Percentiles rank a stretch among this genome's conserved stretches.
Evolutionary conservation across 2,113 vertebrate genomes (phyloP).

Genomic region (Trogon surrucura): DNA sequence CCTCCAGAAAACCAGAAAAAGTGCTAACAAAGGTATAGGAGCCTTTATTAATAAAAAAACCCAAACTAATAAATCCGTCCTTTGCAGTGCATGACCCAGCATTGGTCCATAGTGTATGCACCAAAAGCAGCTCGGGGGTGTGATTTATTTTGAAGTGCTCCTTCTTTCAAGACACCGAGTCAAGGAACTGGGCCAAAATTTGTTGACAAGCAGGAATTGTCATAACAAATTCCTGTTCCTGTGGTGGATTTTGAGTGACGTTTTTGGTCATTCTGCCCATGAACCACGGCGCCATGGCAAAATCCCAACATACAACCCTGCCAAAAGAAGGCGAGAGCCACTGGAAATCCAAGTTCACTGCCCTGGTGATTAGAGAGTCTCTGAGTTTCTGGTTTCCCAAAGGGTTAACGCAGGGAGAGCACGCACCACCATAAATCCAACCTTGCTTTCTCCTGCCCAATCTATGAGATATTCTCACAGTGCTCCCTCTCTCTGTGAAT

Average conservation of each 20-base stretch:
- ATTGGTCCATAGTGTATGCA: neutral
- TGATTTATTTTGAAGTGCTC: conserved; percentile 22
- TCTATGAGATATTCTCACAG: neutral
- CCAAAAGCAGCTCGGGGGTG: neutral
- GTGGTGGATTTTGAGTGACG: neutral
- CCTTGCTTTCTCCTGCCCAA: neutral
- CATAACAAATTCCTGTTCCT: conserved; percentile 19
- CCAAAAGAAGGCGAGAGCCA: conserved; percentile 48
- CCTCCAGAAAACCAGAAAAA: conserved; percentile 53
- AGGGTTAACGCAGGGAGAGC: fast-evolving
- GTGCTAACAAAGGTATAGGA: neutral
- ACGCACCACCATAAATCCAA: neutral
- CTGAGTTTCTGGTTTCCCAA: conserved; percentile 46
- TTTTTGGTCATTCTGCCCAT: neutral
- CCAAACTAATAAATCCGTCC: neutral
- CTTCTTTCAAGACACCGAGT: neutral
- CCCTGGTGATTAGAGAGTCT: neutral
- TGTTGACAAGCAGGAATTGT: neutral
- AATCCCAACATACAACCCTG: conserved; percentile 34
- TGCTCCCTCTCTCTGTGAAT: neutral
- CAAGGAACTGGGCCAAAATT: conserved; percentile 59
- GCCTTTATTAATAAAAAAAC: neutral
- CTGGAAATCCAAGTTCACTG: conserved; percentile 39
- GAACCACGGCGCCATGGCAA: neutral
- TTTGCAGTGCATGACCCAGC: neutral